Base-by-base conservation (phyloP, 2,888 invertebrate species). In the Cerastis rubricosa region DNA sequence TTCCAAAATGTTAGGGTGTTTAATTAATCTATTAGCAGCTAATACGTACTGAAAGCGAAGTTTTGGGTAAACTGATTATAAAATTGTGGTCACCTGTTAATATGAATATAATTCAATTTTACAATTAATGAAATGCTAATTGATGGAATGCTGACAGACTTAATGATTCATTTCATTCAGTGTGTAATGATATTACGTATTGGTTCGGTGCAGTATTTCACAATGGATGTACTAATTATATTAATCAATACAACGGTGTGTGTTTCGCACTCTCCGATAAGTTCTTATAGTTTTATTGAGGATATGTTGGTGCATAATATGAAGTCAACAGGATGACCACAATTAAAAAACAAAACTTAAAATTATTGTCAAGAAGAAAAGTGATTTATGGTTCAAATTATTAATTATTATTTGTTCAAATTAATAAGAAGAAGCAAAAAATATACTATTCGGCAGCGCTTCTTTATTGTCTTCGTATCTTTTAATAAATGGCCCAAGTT, bases 81-180 rank as follows among this genome's bases (percentile, higher is more conserved):
- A 84, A 83, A 84, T 74, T 85, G 79, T 83, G 81, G 74, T 78
- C 76, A 81, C 40, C 61, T 81, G 74, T 86, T 84, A 81, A 88
- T 79, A 75, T 79, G 77, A 74, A 77, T 75, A 78, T 85, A 81
- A 87, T 84, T 85, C 64, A 81, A 84, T 87, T 88, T 76, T 74
- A 80, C 81, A 83, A 80, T 84, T 66, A 79, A 91, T 90, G 90
- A 90, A 87, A 88, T 88, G 88, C 89, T 93, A 92, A 93, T 93
- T 93, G 91, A 93, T 91, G 90, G 88, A 92, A 90, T 89, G 88
- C 90, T 86, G 91, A 91, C 89, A 89, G 90, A 90, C 89, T 90
- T 84, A 91, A 91, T 91, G 89, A 88, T 91, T 91, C 89, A 90
- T 91, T 91, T 90, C 92, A 91, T 91, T 92, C 92, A 90, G 90